Base-by-base conservation (phyloP, 2,888 invertebrate genomes). In the Agriopis marginaria region DNA sequence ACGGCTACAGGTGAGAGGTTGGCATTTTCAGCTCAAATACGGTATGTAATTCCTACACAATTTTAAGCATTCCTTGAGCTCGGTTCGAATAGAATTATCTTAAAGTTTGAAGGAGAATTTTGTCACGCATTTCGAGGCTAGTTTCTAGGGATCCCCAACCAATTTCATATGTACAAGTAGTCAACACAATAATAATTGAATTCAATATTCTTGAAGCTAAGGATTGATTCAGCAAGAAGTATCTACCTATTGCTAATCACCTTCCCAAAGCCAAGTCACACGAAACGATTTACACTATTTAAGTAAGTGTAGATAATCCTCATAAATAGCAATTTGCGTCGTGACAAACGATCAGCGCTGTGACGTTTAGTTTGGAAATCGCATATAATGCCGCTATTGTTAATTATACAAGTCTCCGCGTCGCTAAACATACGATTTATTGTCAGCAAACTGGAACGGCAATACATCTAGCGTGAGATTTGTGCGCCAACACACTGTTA, bases 401-500 rank as follows among this genome's bases (percentile, higher is more conserved):
- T 92, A 91, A 93, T 93, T 93, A 92, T 89, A 90, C 91, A 89
- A 91, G 89, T 89, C 92, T 89, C 86, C 83, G 88, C 89, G 89
- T 88, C 90, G 91, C 89, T 91, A 90, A 92, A 92, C 91, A 91
- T 89, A 91, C 90, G 89, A 93, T 93, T 92, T 93, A 93, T 92
- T 91, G 89, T 90, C 87, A 86, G 89, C 79, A 86, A 89, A 91
- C 87, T 92, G 83, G 92, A 90, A 91, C 90, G 82, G 78, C 82
- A 82, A 88, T 89, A 89, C 82, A 86, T 90, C 87, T 86, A 83
- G 84, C 85, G 88, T 89, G 90, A 92, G 89, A 89, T 90, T 82
- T 88, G 85, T 85, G 79, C 83, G 82, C 81, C 78, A 77, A 76
- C 82, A 81, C 83, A 79, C 73, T 75, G 79, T 77, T 77, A 76